Conservation (phyloP, 1,140 invertebrate genomes). For the Idris sp. region DNA sequence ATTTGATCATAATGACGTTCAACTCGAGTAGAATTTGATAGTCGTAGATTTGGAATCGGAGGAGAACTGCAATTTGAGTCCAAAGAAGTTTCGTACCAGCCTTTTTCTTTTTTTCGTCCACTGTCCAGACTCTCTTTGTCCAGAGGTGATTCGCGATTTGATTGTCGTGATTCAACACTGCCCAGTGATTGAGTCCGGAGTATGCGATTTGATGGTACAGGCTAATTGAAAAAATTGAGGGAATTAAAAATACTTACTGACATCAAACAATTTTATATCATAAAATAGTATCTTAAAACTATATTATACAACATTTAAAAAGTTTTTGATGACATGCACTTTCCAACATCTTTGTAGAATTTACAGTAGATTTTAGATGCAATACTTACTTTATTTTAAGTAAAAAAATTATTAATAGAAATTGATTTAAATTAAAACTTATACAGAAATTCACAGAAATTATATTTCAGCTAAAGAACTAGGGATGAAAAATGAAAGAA, state of each 20-base stretch:
- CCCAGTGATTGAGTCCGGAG: conserved; percentile 82
- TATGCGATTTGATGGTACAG: conserved; percentile 74
- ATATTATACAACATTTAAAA: too few species aligned
- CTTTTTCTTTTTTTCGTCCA: conserved; percentile 80
- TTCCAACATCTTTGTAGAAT: too few species aligned
- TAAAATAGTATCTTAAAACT: background rate
- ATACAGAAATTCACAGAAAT: too few species aligned
- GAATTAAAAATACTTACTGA: conserved; percentile 50
- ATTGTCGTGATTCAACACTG: conserved; percentile 79
- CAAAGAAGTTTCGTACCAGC: conserved; percentile 86
- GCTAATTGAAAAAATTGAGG: too few species aligned
- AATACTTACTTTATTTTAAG: too few species aligned
- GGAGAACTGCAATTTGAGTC: conserved; percentile 79
- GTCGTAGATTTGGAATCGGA: conserved; percentile 26
- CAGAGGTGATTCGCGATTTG: conserved; percentile 64
- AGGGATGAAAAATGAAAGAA: too few species aligned
- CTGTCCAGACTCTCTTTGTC: conserved; percentile 61
- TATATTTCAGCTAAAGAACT: too few species aligned
- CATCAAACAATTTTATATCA: conserved; percentile 45
- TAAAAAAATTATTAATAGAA: too few species aligned
- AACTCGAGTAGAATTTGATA: conserved; percentile 27
- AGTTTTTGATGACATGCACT: too few species aligned
- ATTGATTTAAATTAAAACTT: too few species aligned
- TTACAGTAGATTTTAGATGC: too few species aligned
- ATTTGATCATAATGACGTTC: conserved; percentile 58